Percentiles rank a stretch among this genome's conserved stretches.
Conservation (phyloP, 35 echinoderm and acorn worm genomes). For the Ophioderma brevispina region DNA sequence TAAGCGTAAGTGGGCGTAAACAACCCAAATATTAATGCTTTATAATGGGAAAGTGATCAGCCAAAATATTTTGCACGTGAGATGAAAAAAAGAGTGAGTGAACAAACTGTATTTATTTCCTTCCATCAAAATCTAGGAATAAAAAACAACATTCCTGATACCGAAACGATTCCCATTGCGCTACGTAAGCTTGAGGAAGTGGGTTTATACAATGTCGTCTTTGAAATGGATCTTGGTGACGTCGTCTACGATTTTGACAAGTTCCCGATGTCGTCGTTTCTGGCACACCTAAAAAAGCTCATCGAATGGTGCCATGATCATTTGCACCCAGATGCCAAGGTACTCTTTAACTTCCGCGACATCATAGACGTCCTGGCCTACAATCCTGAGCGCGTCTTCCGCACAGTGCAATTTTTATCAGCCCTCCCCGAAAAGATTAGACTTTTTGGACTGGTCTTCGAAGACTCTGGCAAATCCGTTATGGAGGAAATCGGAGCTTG, state of each 20-base stretch:
- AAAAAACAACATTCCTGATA: conserved; percentile 1
- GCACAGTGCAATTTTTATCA: conserved; percentile 27
- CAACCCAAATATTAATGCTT: too few relatives aligned
- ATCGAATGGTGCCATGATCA: conserved; percentile 35
- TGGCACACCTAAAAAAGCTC: conserved; percentile 4
- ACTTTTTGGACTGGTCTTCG: conserved; percentile 35
- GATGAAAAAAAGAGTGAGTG: too few relatives aligned
- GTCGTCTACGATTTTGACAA: conserved; percentile 47
- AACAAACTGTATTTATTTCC: too few relatives aligned
- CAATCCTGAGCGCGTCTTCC: conserved; percentile 40
- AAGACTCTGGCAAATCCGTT: conserved; percentile 34
- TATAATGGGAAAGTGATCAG: too few relatives aligned
- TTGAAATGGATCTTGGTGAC: conserved; percentile 41
- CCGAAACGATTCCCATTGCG: conserved; percentile 11
- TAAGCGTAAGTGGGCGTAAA: too few relatives aligned
- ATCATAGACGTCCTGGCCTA: conserved; percentile 31
- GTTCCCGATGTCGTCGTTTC: not conserved
- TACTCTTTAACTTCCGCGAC: conserved; percentile 54
- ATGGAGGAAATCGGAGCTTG: conserved; percentile 36
- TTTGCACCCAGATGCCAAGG: conserved; percentile 22
- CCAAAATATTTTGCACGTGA: too few relatives aligned
- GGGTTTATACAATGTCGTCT: too few relatives aligned
- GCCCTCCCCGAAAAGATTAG: not conserved
- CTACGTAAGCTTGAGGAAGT: not conserved
- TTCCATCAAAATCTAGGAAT: not conserved